A percentile compares a stretch with the other conserved stretches of the same genome.
These are phyloP conservation scores for Azorinus chamasolen DNA, from an alignment of 2,888 invertebrate genomes.

Conservation along the genomic window DNA sequence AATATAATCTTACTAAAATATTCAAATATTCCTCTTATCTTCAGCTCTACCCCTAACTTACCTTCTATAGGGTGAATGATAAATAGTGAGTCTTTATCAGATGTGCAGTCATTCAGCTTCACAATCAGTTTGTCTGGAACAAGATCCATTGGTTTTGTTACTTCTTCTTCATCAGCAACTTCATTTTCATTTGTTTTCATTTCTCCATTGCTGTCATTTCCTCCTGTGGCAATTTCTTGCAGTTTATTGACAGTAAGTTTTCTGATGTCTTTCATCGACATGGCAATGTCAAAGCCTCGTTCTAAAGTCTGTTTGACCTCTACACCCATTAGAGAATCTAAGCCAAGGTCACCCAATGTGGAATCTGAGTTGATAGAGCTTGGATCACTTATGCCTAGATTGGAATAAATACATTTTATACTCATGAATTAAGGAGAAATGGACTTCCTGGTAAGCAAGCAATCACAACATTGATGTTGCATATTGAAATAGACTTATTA, in stretches of 20 bases:
- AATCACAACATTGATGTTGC: neutral
- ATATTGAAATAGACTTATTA: too few relatives aligned
- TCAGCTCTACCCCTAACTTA: too few relatives aligned
- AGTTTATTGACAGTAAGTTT: constrained; percentile 82
- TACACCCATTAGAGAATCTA: constrained; percentile 99
- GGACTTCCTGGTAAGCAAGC: too few relatives aligned
- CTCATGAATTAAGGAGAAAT: too few relatives aligned
- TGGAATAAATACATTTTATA: neutral
- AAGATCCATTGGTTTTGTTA: constrained; percentile 86
- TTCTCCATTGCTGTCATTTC: neutral
- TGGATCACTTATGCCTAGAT: constrained; percentile 93
- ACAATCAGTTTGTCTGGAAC: constrained; percentile 92
- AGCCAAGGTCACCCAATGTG: constrained; percentile 96
- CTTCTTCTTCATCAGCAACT: constrained; percentile 7
- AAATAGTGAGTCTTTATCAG: constrained; percentile 75
- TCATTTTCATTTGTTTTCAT: neutral
- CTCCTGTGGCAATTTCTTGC: constrained; percentile 10
- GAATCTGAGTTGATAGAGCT: constrained; percentile 92
- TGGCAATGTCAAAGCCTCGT: constrained; percentile 95
- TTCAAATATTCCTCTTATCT: too few relatives aligned
- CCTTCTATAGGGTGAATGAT: constrained; percentile 86
- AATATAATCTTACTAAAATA: too few relatives aligned
- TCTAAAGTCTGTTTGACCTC: constrained; percentile 99
- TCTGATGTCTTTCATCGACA: constrained; percentile 97
- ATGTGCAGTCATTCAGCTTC: constrained; percentile 84